A percentile compares a stretch with the other conserved stretches of the same genome.
phyloP scores from a whole-genome alignment of 2,113 vertebrate genomes.

The Stictonetta naevosa region DNA sequence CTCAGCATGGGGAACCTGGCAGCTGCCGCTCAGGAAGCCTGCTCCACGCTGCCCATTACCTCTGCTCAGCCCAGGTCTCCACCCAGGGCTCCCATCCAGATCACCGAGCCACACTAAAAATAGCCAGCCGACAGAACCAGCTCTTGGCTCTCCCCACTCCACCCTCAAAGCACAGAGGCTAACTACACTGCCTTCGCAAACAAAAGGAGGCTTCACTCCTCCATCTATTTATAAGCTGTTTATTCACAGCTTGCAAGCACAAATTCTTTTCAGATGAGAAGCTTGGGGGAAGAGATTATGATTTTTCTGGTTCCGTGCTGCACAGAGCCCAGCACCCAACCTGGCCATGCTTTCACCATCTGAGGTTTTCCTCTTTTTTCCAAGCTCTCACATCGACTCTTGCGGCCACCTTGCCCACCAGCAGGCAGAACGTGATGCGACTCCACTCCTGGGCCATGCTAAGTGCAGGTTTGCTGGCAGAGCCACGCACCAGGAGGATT shows the following conservation, averaged over 20 bases:
- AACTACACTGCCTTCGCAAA: conserved; percentile 33
- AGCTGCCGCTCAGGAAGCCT: conserved; percentile 5
- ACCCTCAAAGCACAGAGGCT: conserved; percentile 35
- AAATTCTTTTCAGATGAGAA: conserved; percentile 46
- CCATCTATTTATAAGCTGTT: conserved; percentile 61
- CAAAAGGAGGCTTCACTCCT: conserved; percentile 58
- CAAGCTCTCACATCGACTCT: neutral
- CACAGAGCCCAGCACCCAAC: neutral
- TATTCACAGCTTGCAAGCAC: conserved; percentile 56
- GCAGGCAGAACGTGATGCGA: neutral
- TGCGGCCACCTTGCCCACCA: neutral
- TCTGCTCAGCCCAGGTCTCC: neutral
- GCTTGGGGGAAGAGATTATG: neutral
- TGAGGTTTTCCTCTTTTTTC: neutral
- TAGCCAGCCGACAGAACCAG: conserved; percentile 48
- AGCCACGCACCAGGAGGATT: neutral
- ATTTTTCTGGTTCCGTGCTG: neutral
- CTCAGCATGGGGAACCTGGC: neutral
- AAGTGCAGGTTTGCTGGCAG: accelerated
- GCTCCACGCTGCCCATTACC: conserved; percentile 18
- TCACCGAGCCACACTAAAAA: conserved; percentile 54
- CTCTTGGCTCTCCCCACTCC: conserved; percentile 25
- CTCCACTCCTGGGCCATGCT: accelerated
- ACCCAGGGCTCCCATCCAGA: conserved; percentile 38
- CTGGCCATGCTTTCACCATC: neutral